A percentile compares a stretch with the other conserved stretches of the same genome.
Conservation (phyloP, 2,113 vertebrate species). For the Marmota monax region DNA sequence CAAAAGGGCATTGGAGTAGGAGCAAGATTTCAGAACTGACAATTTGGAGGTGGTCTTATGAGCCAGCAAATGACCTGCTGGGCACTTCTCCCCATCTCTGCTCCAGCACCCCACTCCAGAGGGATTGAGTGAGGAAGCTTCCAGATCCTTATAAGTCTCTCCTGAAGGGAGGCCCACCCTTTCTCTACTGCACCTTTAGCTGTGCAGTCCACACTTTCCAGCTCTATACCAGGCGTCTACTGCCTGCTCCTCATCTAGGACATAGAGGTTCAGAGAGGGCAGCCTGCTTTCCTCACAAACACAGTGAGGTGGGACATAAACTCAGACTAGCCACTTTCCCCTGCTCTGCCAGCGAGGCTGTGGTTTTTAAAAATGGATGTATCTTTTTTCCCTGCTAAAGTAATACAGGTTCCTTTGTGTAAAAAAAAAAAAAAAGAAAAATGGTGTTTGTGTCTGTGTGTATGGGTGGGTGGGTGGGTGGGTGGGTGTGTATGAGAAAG, state of each 20-base stretch:
- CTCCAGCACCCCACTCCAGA: background rate
- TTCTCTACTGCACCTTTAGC: background rate
- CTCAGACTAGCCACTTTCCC: background rate
- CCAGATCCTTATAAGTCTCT: background rate
- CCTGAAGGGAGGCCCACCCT: background rate
- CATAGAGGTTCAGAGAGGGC: background rate
- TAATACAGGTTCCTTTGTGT: conserved; percentile 2
- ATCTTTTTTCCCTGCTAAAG: background rate
- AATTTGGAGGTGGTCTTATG: background rate
- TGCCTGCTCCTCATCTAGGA: background rate
- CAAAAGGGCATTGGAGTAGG: background rate
- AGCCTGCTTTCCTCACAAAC: background rate
- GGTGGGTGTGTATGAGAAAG: too few relatives aligned
- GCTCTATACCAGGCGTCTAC: background rate
- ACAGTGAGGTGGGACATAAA: background rate
- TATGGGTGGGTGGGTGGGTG: too few relatives aligned
- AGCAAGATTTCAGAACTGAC: background rate
- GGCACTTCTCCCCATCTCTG: background rate
- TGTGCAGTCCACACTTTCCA: background rate
- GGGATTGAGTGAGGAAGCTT: background rate
- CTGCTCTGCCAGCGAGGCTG: background rate
- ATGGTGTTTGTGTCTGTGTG: too few relatives aligned
- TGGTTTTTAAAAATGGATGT: conserved; percentile 22
- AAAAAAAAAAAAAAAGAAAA: background rate
- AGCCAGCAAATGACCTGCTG: background rate